Evolutionary conservation across 37 sponge, comb jelly and placozoan species (phyloP).

Genomic region (Mnemiopsis leidyi): DNA sequence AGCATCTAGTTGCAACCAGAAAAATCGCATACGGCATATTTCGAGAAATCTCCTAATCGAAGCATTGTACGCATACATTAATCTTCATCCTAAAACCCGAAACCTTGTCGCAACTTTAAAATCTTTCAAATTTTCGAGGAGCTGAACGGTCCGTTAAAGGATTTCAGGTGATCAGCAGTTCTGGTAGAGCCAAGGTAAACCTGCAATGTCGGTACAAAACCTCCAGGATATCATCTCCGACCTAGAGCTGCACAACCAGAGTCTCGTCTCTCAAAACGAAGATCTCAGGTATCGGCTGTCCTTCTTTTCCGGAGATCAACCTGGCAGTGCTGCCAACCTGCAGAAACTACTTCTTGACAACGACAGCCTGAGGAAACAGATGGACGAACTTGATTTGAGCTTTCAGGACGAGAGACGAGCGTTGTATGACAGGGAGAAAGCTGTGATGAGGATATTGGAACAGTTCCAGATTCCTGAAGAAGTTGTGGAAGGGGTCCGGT

Average conservation of each 20-base stretch:
- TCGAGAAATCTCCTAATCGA: neutral
- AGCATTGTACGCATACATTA: neutral
- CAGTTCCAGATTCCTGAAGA: neutral
- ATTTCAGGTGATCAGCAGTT: constrained; percentile 14
- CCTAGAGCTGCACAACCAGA: neutral
- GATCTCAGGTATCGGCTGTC: neutral
- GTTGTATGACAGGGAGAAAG: neutral
- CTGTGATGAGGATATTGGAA: neutral
- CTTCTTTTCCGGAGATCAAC: no score
- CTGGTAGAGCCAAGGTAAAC: neutral
- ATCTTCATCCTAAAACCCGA: neutral
- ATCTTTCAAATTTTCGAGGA: neutral
- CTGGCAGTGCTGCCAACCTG: neutral
- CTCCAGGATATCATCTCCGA: constrained; percentile 6
- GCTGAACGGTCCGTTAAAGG: neutral
- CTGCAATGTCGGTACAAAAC: neutral
- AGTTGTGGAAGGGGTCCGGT: neutral
- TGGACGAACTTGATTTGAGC: neutral
- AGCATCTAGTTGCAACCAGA: neutral
- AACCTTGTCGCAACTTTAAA: neutral
- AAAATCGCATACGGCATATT: neutral
- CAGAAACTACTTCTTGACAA: neutral
- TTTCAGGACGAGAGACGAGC: neutral
- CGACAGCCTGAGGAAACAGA: neutral
- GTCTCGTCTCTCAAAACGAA: neutral